These are phyloP conservation scores for Halcyon leucocephala DNA, from an alignment of 2,797 vertebrate genomes.

Conservation along the genomic window DNA sequence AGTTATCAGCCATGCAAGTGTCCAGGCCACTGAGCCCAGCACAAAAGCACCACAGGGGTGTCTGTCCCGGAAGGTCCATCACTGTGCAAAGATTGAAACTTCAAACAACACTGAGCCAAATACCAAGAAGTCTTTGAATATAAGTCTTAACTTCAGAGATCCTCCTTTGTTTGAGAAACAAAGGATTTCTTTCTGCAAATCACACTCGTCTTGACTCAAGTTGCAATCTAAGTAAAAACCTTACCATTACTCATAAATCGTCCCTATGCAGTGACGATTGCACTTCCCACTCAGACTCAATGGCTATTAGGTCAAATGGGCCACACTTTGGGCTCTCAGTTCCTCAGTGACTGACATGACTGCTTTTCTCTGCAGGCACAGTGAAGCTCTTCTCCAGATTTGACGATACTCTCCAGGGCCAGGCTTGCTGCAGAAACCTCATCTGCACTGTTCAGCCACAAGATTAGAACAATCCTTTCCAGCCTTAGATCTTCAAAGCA, in stretches of 20 bases:
- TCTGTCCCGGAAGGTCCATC: rapidly evolving
- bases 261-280: neutral
- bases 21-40: neutral
- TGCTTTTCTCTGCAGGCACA: neutral
- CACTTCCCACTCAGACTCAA: rapidly evolving
- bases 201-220: neutral
- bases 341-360: neutral
- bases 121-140: neutral
- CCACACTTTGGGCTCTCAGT: neutral
- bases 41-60: neutral
- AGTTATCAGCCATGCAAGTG: neutral
- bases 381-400: neutral
- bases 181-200: neutral
- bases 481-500: neutral
- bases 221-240: neutral
- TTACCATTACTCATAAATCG: neutral
- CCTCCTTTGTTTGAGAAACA: neutral
- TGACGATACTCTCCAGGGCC: neutral
- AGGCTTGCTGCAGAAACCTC: neutral
- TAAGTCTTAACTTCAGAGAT: neutral
- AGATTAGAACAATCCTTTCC: neutral
- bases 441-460: neutral
- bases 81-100: neutral
- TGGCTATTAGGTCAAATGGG: neutral
- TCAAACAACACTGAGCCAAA: neutral